Evolutionary conservation across 1,140 invertebrate genomes (phyloP).

Genomic region (Camponotus floridanus): DNA sequence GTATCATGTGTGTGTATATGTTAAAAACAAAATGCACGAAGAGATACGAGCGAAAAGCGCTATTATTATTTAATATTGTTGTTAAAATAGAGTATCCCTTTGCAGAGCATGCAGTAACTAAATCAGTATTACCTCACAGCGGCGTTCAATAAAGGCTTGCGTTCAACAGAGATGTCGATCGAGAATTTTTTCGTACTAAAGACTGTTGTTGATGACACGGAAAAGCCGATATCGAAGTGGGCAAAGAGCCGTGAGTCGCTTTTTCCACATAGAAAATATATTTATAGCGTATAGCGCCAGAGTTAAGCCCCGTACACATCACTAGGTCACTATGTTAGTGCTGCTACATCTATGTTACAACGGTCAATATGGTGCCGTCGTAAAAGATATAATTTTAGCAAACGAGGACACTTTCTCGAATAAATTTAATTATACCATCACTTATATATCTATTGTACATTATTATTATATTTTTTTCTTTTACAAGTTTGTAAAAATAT

Average conservation of each 20-base stretch:
- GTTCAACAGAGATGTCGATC: conserved; percentile 25
- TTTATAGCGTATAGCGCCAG: conserved; percentile 49
- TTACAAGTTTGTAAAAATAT: neutral
- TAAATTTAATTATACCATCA: neutral
- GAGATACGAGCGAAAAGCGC: neutral
- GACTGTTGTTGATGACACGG: conserved; percentile 57
- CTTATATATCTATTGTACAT: neutral
- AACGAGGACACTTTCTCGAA: conserved; percentile 4
- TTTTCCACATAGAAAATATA: conserved; percentile 60
- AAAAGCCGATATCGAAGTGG: conserved; percentile 56
- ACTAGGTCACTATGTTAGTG: conserved; percentile 40
- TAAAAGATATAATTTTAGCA: conserved; percentile 30
- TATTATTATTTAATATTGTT: conserved; percentile 16
- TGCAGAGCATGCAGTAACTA: conserved; percentile 26
- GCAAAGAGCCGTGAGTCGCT: conserved; percentile 49
- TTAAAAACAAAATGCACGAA: neutral
- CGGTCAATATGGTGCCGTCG: conserved; percentile 1
- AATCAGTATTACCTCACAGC: conserved; percentile 27
- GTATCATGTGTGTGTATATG: neutral
- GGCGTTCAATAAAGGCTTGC: conserved; percentile 5
- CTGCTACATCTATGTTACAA: conserved; percentile 40
- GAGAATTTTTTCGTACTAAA: conserved; percentile 58
- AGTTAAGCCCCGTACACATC: conserved; percentile 48
- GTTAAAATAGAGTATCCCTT: neutral
- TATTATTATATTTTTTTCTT: neutral